Base-by-base conservation (phyloP, 2,888 invertebrate species). In the Rhingia campestris region DNA sequence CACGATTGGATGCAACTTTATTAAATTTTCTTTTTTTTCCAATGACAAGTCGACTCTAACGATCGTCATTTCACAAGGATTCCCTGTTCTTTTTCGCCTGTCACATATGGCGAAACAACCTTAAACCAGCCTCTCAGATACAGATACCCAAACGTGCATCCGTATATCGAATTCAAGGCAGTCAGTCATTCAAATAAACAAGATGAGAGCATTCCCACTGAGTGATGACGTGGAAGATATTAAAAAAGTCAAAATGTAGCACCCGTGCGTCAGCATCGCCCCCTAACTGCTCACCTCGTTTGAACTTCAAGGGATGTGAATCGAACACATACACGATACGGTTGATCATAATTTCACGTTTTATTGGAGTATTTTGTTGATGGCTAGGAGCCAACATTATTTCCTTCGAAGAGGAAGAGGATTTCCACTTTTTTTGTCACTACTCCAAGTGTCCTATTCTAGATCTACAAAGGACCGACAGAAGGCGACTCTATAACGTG, bases 161-260 rank as follows among this genome's bases (percentile, higher is more conserved):
- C 58, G 59, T 33, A 59, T 39, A 63, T 51, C 56, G 63, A 56
- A 58, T 56, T 49, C 56, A 6, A 59, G 2, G 41, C 30, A 59
- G 59, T 39, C 76, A 33, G 59, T 58, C 69, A 69, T 73, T 59
- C 59, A 49, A 45, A n/a, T 56, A 53, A 22, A 64, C 45, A 77
- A 51, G 81, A 64, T 43, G 61, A 39, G 39, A 49, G 51, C 54
- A 73, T 70, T 66, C 35, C 66, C 69, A 66, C 74, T 69, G 84
- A 80, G 74, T 72, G 84, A 84, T 80, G 84, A 80, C 45, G 70
- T 63, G 74, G 51, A 61, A 84, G 80, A 84, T 84, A 84, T 80
- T 80, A 74, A 84, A 49, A 22, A 80, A 75, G 66, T 80, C 84
- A 61, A 79, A 22, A 22, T 22, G 22, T 22, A 22, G 22, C 22